These are phyloP conservation scores for Pheosia gnoma DNA, from an alignment of 2,888 invertebrate genomes.

Conservation along the genomic window DNA sequence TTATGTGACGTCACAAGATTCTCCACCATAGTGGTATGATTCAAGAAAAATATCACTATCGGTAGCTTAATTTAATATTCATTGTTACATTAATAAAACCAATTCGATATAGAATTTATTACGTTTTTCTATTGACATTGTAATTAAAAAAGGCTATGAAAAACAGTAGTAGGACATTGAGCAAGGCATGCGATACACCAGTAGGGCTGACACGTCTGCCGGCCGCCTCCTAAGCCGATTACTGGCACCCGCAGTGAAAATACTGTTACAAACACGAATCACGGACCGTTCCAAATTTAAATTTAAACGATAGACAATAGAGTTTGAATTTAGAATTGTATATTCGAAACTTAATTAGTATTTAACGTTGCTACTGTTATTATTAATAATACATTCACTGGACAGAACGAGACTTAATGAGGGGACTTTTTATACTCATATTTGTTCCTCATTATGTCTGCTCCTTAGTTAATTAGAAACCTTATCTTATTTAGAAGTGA, in stretches of 20 bases:
- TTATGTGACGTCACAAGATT: no score
- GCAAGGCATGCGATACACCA: constrained; percentile 15
- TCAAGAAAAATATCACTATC: no score
- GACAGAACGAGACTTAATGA: neutral
- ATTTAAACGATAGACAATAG: constrained; percentile 21
- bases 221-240: constrained; percentile 64
- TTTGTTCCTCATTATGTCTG: no score
- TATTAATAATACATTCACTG: neutral
- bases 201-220: constrained; percentile 61
- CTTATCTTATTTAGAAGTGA: no score
- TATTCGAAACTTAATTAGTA: constrained; percentile 14
- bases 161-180: constrained; percentile 14
- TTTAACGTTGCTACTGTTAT: neutral
- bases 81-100: no score
- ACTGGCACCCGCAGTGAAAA: constrained; percentile 55
- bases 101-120: neutral
- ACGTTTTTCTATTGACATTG: neutral
- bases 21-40: no score
- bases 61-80: no score
- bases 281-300: constrained; percentile 23
- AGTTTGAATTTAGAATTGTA: constrained; percentile 29
- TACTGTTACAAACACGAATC: constrained; percentile 60
- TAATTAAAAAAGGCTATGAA: neutral
- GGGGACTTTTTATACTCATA: neutral
- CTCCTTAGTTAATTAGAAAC: no score